A percentile compares a stretch with the other conserved stretches of the same genome.
phyloP scores from a whole-genome alignment of 2,797 vertebrate genomes.

The Pampus argenteus region DNA sequence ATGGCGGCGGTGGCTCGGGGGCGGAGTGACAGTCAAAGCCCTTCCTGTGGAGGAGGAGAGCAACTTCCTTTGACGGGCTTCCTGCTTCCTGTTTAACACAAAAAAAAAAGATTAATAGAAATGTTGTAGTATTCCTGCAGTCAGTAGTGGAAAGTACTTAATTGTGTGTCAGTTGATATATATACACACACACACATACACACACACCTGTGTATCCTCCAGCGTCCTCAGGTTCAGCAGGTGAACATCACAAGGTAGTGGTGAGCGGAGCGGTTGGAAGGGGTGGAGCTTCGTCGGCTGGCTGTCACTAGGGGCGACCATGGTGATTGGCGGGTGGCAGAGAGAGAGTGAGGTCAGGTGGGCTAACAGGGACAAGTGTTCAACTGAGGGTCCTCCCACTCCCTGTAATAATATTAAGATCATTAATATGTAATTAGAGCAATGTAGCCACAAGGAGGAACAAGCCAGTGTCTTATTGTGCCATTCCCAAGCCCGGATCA shows the following conservation, averaged over 20 bases:
- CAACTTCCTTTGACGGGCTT: conserved; percentile 88
- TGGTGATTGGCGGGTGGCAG: conserved; percentile 87
- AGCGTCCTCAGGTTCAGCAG: conserved; percentile 91
- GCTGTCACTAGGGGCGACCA: conserved; percentile 43
- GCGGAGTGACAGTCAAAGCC: conserved; percentile 90
- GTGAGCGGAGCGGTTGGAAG: conserved; percentile 81
- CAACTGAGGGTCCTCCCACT: conserved; percentile 82
- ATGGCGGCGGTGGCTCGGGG: conserved; percentile 32
- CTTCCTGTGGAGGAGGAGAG: conserved; percentile 92
- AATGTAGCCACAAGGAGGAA: too few species aligned
- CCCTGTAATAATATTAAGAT: conserved; percentile 56
- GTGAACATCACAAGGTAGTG: conserved; percentile 92
- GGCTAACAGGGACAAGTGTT: conserved; percentile 90
- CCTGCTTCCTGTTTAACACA: conserved; percentile 80
- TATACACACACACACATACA: too few species aligned
- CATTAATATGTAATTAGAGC: too few species aligned
- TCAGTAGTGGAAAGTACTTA: too few species aligned
- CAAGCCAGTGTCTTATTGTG: too few species aligned
- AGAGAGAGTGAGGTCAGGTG: conserved; percentile 88
- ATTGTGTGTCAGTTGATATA: too few species aligned
- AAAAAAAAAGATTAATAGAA: too few species aligned
- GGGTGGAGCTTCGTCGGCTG: conserved; percentile 77
- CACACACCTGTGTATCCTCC: conserved; percentile 84
- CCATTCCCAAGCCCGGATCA: too few species aligned
- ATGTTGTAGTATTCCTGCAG: too few species aligned